Conservation (phyloP, 1,140 invertebrate genomes). For the Theocolax elegans region DNA sequence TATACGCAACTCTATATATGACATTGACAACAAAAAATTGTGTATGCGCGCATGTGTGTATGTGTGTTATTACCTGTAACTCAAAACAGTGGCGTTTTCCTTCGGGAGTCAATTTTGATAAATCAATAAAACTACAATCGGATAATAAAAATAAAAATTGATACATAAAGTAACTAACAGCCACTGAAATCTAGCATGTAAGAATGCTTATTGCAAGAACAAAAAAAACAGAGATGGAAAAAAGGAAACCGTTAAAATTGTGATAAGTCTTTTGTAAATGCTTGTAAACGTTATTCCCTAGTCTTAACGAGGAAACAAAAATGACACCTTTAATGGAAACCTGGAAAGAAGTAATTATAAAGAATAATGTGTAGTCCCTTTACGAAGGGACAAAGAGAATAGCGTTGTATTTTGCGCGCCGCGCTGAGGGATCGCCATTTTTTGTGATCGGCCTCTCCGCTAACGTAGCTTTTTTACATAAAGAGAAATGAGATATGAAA, state of each 20-base stretch:
- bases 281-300: slow-evolving; percentile 67
- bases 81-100: slow-evolving; percentile 26
- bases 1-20: slow-evolving; percentile 1
- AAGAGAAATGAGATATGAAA: slow-evolving; percentile 55
- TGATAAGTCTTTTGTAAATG: slow-evolving; percentile 70
- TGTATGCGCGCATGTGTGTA: slow-evolving; percentile 38
- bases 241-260: slow-evolving; percentile 62
- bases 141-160: no score
- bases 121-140: not conserved
- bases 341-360: slow-evolving; percentile 47
- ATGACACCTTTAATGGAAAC: slow-evolving; percentile 53
- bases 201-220: slow-evolving; percentile 59
- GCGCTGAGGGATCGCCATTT: slow-evolving; percentile 7
- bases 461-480: slow-evolving; percentile 67
- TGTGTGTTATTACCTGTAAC: slow-evolving; percentile 33
- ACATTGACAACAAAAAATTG: not conserved
- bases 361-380: slow-evolving; percentile 2
- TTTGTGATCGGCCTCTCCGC: slow-evolving; percentile 54
- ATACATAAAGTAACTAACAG: slow-evolving; percentile 24
- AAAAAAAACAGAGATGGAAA: slow-evolving; percentile 36
- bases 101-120: slow-evolving; percentile 9
- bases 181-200: slow-evolving; percentile 47
- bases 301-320: slow-evolving; percentile 54
- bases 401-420: slow-evolving; percentile 28
- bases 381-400: slow-evolving; percentile 10